A percentile compares a stretch with the other conserved stretches of the same genome.
phyloP scores from a whole-genome alignment of 2,113 vertebrate genomes.

The Alosa alosa region DNA sequence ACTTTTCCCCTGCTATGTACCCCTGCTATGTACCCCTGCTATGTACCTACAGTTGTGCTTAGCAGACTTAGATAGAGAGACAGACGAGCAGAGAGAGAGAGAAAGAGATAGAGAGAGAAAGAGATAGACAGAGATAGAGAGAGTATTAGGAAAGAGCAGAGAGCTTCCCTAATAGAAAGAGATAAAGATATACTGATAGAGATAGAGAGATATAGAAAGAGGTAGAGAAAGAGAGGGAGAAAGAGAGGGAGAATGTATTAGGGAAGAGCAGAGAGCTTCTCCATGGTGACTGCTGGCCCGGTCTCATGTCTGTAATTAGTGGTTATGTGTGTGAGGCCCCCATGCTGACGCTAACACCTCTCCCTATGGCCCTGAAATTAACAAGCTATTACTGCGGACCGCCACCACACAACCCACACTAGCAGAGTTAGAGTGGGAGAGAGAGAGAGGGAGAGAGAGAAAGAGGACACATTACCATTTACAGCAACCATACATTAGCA shows the following conservation, averaged over 20 bases:
- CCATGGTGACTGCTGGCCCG: neutral
- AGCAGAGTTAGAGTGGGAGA: neutral
- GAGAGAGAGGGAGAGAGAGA: neutral
- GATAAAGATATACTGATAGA: too few relatives aligned
- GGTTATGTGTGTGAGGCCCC: slow-evolving; percentile 21
- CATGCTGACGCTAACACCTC: neutral
- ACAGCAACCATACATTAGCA: too few relatives aligned
- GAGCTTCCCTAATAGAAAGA: too few relatives aligned
- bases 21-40: too few relatives aligned
- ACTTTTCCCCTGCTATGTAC: too few relatives aligned
- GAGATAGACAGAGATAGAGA: too few relatives aligned
- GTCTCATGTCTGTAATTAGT: slow-evolving; percentile 22
- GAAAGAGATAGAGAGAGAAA: too few relatives aligned
- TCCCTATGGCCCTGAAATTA: slow-evolving; percentile 32
- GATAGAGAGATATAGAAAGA: neutral
- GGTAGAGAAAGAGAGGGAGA: neutral
- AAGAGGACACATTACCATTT: too few relatives aligned
- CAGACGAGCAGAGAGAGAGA: too few relatives aligned
- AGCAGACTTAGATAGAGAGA: too few relatives aligned
- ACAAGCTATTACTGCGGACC: slow-evolving; percentile 30
- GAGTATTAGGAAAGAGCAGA: too few relatives aligned
- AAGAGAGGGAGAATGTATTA: neutral
- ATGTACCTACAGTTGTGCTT: too few relatives aligned
- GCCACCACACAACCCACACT: neutral
- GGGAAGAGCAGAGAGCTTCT: neutral